Evolutionary conservation across 1,140 invertebrate species (phyloP).

Genomic region (Hermetia illucens): DNA sequence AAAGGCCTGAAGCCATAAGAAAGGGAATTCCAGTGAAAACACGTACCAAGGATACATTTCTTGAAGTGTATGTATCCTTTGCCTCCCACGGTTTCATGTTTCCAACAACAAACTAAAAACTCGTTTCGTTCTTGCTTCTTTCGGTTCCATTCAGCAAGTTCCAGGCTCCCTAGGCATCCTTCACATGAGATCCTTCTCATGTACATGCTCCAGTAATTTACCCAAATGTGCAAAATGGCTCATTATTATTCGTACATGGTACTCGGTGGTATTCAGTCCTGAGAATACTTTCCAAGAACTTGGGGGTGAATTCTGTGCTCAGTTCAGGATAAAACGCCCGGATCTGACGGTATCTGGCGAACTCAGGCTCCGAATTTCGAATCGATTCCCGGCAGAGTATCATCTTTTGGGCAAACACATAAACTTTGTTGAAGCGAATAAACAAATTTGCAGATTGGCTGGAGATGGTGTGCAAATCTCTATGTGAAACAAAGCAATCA

Average conservation of each 20-base stretch:
- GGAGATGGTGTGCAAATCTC: not conserved
- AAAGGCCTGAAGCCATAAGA: not conserved
- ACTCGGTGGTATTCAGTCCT: not conserved
- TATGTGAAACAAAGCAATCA: slow-evolving; percentile 1
- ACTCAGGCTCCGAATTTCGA: not conserved
- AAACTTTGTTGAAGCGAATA: not conserved
- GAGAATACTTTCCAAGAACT: no score
- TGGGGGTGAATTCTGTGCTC: no score
- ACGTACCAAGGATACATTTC: not conserved
- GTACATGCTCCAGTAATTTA: slow-evolving; percentile 1
- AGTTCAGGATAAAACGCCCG: no score
- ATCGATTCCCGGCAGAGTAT: not conserved
- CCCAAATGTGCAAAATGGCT: not conserved
- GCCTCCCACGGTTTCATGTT: not conserved
- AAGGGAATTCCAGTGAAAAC: not conserved
- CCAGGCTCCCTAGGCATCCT: no score
- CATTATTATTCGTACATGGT: slow-evolving; percentile 1
- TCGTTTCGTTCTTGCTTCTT: no score
- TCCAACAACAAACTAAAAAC: no score
- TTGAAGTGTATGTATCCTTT: no score
- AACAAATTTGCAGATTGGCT: slow-evolving; percentile 1
- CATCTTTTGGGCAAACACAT: slow-evolving; percentile 1
- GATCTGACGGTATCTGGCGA: no score
- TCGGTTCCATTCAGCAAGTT: no score
- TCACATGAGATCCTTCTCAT: not conserved